Evolutionary conservation across 1,140 invertebrate genomes (phyloP), one percentile per base, ranked within the genome.

Genomic region (Drosophila saltans): DNA sequence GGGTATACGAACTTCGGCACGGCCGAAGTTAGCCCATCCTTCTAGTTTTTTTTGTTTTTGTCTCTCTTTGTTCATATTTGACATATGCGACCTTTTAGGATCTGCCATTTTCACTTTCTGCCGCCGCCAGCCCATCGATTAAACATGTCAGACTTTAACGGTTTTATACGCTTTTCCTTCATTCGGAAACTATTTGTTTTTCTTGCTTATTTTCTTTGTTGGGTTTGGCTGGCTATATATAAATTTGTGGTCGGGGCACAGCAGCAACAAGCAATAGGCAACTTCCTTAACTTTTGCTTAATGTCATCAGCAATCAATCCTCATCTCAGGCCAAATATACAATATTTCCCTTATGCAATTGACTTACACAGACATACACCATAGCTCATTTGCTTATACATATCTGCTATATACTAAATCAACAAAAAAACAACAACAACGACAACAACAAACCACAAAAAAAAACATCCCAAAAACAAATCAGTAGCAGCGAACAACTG

Each of bases 311-410:
- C 45, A 52, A 52, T 52, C 45, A 52, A 52, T 52, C 45, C 45
- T 52, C 45, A 52, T 52, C 45, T 24, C n/a, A 40, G 39, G 52
- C 66, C 28, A 64, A 52, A 52, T 52, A 52, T 26, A 52, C 52
- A 28, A 57, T 69, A 65, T 67, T 70, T 66, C 59, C 74, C 68
- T 84, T 78, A 65, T 85, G 81, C 82, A 84, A 85, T 68, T 65
- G 30, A 5, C 33, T 36, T 36, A 36, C 3, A 36, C 6, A 36
- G 3, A 65, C 76, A 43, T 41, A 68, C 64, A 58, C 9, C 56
- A 28, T 36, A 24, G 56, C 21, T 52, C 45, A 52, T 52, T 52
- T 52, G 45, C 45, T 52, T 52, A 52, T 52, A 52, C 26, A 26
- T 26, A 62, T 33, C 3, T 36, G 33, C 33, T 36, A 6, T 36